Evolutionary conservation across 2,797 vertebrate genomes (phyloP).

Genomic region (Lerista edwardsae): DNA sequence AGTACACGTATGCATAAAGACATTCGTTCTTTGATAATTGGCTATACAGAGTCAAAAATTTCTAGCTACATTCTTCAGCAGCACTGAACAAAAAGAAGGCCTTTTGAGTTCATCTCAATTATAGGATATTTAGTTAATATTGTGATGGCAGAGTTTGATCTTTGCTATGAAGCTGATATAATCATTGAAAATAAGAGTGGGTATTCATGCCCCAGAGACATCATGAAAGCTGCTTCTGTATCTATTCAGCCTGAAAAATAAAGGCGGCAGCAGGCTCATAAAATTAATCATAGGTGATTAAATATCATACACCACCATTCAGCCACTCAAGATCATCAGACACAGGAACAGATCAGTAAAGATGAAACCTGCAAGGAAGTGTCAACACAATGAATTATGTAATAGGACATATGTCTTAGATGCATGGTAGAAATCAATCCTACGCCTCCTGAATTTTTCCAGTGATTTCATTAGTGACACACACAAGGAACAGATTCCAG

Average conservation of each 20-base stretch:
- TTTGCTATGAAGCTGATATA: neutral
- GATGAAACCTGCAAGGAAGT: fast-evolving
- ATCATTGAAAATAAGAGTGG: neutral
- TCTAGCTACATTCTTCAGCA: neutral
- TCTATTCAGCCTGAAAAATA: neutral
- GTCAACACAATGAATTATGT: fast-evolving
- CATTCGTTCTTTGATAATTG: too few species aligned
- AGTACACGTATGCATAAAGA: too few species aligned
- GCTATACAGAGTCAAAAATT: neutral
- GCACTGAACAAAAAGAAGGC: neutral
- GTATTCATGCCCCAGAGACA: neutral
- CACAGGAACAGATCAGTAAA: conserved; percentile 7
- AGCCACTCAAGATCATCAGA: neutral
- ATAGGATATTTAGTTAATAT: neutral
- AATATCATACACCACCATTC: neutral
- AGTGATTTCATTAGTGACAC: neutral
- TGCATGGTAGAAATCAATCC: neutral
- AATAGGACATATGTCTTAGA: neutral
- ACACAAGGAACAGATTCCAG: conserved; percentile 31
- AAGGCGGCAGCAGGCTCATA: neutral
- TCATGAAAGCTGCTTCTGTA: fast-evolving
- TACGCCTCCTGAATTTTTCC: conserved; percentile 22
- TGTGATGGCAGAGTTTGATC: neutral
- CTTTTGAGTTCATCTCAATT: neutral
- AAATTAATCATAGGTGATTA: neutral